Evolutionary conservation across 2,113 vertebrate genomes (phyloP), one percentile per base, ranked within the genome.

Genomic region (Sphaerodactylus townsendi): DNA sequence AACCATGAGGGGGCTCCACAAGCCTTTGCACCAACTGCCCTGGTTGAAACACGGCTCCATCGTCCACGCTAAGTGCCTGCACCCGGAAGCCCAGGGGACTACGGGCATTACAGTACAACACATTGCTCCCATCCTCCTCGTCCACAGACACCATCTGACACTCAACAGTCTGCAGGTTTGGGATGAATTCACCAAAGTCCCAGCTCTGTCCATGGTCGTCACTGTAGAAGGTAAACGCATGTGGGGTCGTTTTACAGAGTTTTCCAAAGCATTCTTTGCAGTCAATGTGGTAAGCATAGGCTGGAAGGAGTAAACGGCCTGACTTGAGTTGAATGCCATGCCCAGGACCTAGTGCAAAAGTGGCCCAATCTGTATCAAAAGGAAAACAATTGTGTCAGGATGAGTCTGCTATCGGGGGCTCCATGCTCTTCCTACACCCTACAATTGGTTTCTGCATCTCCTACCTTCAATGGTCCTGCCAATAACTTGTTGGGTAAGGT

Each of bases 111-210:
- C 98, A 98, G 93, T 99, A 99, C 79, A 99, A 92, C 13, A 98
- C 50, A 0, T 96, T 96, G 23, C 94, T 95, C 0, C 98, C 98
- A 0, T 95, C 95, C 77, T 98, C 97, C 28, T 97, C 95, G 0
- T 98, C 97, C 91, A 99, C 97, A 0, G 95, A 97, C 30, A 97
- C 98, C 93, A 99, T 86, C 94, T 99, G 99, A 94, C 98, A 99
- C 94, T 99, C 98, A 10, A 98, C 96, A 0, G 97, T 98, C 88
- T 96, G 96, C 21, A 98, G 96, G 25, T 96, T 96, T 0, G 97
- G 96, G 50, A 99, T 95, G 1, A 96, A 94, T 88, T 97, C 95
- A 1, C 98, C 98, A 0, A 96, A 97, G 33, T 81, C 94, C 98
- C 99, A 99, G 44, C 86, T 94, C 1, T 2, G 95, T 44, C 98